phyloP scores from a whole-genome alignment of 2,797 vertebrate species.

The Vespertilio murinus region DNA sequence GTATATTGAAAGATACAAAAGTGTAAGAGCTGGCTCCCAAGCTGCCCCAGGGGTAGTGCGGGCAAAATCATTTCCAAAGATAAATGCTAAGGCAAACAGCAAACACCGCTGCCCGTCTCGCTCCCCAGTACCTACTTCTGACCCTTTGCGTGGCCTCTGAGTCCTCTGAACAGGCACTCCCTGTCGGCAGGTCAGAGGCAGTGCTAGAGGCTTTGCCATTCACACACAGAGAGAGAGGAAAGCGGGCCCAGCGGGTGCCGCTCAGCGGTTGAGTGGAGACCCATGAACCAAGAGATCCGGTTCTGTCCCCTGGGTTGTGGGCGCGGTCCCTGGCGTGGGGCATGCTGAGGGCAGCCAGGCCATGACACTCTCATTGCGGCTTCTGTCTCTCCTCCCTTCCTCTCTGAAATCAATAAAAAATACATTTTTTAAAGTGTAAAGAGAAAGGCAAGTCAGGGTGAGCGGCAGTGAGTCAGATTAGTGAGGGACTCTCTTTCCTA shows the following conservation, averaged over 20 bases:
- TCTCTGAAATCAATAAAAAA: too few species aligned
- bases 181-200: not conserved
- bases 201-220: not conserved
- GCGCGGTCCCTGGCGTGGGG: too few species aligned
- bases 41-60: not conserved
- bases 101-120: not conserved
- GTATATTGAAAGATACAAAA: slow-evolving; percentile 40
- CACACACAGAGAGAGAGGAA: not conserved
- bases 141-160: not conserved
- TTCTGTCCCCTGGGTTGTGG: too few species aligned
- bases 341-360: too few species aligned
- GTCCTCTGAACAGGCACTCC: not conserved
- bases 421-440: not conserved
- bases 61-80: not conserved
- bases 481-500: not conserved
- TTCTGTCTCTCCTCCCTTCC: too few species aligned
- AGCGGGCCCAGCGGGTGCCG: not conserved
- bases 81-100: not conserved
- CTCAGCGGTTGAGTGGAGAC: too few species aligned
- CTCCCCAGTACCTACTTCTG: not conserved
- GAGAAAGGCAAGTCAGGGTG: not conserved
- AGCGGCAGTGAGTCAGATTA: not conserved
- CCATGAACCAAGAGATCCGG: too few species aligned
- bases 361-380: too few species aligned
- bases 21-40: not conserved